Percentiles rank a stretch among this genome's conserved stretches.
Evolutionary conservation across 2,888 invertebrate species (phyloP).

Genomic region (Lissocephala sabroskyi): DNA sequence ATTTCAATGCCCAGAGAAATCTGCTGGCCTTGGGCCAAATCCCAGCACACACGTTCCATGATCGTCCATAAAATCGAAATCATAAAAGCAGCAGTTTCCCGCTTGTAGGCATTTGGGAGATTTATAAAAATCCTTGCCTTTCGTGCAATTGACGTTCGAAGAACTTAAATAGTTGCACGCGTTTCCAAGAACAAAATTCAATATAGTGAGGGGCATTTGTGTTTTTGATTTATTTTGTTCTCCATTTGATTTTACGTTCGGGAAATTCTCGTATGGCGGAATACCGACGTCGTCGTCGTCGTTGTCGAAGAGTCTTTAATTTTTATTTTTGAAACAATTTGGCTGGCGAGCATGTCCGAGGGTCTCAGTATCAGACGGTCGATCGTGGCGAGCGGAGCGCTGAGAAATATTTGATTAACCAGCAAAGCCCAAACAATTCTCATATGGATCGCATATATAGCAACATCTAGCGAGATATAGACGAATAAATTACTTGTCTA

Average conservation of each 20-base stretch:
- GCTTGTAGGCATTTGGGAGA: too few species aligned
- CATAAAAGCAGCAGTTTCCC: too few species aligned
- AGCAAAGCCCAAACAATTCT: too few species aligned
- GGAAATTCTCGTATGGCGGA: slow-evolving; percentile 6
- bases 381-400: slow-evolving; percentile 52
- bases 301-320: slow-evolving; percentile 20
- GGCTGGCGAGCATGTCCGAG: slow-evolving; percentile 11
- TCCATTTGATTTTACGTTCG: slow-evolving; percentile 19
- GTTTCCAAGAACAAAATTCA: too few species aligned
- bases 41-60: too few species aligned
- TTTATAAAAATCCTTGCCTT: too few species aligned
- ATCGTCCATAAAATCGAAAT: too few species aligned
- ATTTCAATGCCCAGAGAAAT: not conserved
- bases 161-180: too few species aligned
- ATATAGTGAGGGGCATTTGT: too few species aligned
- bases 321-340: slow-evolving; percentile 36
- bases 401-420: slow-evolving; percentile 9
- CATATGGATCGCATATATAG: too few species aligned
- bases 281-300: not conserved
- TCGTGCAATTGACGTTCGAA: too few species aligned
- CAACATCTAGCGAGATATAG: not conserved
- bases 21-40: too few species aligned
- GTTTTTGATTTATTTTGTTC: slow-evolving; percentile 26
- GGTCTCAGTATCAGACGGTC: slow-evolving; percentile 46
- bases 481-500: slow-evolving; percentile 1